Conservation (phyloP, 2,797 vertebrate species). For the Megalops cyprinoides region DNA sequence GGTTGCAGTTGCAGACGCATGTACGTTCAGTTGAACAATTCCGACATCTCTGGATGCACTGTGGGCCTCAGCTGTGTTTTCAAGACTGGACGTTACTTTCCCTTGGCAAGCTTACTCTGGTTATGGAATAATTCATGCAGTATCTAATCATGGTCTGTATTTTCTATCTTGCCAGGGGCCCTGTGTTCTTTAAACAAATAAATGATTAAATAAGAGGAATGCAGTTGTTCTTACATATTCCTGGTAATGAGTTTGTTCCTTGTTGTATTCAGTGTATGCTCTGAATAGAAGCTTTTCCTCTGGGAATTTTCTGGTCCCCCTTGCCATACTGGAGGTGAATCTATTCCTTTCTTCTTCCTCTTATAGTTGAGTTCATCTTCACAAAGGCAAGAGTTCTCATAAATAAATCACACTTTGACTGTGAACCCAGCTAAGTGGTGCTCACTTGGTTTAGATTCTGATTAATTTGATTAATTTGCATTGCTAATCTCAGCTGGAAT, state of each 20-base stretch:
- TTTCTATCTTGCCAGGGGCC: slow-evolving; percentile 63
- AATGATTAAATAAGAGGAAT: slow-evolving; percentile 31
- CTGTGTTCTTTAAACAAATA: slow-evolving; percentile 65
- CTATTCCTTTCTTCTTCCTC: neutral
- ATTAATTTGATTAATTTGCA: slow-evolving; percentile 23
- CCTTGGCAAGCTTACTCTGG: neutral
- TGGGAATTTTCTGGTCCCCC: neutral
- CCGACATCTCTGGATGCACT: neutral
- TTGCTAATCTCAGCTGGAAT: neutral
- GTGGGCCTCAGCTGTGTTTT: neutral
- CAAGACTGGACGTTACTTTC: neutral
- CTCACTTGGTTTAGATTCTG: slow-evolving; percentile 25
- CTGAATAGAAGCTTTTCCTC: slow-evolving; percentile 12
- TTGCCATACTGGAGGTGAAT: neutral
- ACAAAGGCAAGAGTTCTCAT: slow-evolving; percentile 15
- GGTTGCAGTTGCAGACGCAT: neutral
- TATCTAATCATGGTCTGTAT: slow-evolving; percentile 27
- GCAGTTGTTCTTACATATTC: slow-evolving; percentile 2
- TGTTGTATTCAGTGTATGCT: slow-evolving; percentile 4
- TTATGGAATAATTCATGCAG: neutral
- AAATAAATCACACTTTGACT: slow-evolving; percentile 27
- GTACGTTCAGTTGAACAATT: neutral
- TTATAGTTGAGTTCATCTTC: slow-evolving; percentile 13
- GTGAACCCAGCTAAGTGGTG: slow-evolving; percentile 4
- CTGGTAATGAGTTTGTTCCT: neutral